phyloP scores from a whole-genome alignment of 1,140 invertebrate species.

The Drosophila grimshawi region DNA sequence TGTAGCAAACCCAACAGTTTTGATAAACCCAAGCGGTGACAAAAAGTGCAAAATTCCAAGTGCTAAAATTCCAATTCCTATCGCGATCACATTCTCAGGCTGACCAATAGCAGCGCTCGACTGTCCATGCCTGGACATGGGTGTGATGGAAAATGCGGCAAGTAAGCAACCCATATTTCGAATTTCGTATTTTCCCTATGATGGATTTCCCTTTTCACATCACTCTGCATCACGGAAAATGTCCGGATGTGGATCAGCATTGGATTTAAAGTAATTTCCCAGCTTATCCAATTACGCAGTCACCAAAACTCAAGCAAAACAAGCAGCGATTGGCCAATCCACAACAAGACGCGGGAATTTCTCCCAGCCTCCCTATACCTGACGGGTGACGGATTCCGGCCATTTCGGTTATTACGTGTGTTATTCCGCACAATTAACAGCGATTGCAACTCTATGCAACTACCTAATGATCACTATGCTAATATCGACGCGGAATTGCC shows the following conservation, averaged over 20 bases:
- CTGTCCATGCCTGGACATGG: constrained; percentile 32
- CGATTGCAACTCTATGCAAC: constrained; percentile 43
- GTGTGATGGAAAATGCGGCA: constrained; percentile 62
- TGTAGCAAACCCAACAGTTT: constrained; percentile 71
- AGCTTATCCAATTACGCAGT: constrained; percentile 83
- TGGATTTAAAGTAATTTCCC: constrained; percentile 80
- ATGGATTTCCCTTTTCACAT: constrained; percentile 58
- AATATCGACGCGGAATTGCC: constrained; percentile 60
- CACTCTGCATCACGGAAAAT: constrained; percentile 14
- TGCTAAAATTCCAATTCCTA: constrained; percentile 49
- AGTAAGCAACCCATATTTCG: constrained; percentile 62
- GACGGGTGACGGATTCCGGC: constrained; percentile 53
- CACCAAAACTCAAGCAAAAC: constrained; percentile 79
- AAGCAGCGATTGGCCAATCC: constrained; percentile 37
- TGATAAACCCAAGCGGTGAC: constrained; percentile 75
- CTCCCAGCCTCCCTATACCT: constrained; percentile 45
- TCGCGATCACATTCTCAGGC: constrained; percentile 18
- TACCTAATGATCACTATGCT: constrained; percentile 66
- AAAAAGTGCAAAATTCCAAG: constrained; percentile 65
- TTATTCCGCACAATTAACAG: constrained; percentile 72
- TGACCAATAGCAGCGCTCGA: constrained; percentile 44
- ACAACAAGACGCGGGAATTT: constrained; percentile 52
- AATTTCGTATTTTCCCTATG: constrained; percentile 69
- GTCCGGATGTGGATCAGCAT: constrained; percentile 77
- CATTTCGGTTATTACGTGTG: constrained; percentile 77